phyloP scores from a whole-genome alignment of 2,888 invertebrate species.

The Brachycybe producta region DNA sequence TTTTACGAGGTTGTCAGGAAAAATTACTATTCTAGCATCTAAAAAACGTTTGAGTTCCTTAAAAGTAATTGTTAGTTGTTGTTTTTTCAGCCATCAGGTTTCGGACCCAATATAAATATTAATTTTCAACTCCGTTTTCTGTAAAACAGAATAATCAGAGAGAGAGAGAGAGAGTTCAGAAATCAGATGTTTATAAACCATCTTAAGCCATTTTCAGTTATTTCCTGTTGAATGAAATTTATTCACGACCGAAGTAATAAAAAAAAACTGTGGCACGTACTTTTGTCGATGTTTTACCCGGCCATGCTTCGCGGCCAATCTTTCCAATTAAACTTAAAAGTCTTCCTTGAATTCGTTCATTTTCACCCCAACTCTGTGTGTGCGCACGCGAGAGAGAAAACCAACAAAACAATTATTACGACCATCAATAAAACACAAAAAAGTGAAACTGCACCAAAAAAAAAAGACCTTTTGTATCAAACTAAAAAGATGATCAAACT shows the following conservation, averaged over 20 bases:
- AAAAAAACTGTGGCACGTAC: constrained; percentile 24
- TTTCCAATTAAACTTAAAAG: constrained; percentile 37
- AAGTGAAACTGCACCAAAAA: not conserved
- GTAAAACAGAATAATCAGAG: no score
- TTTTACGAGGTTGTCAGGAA: no score
- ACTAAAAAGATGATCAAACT: constrained; percentile 36
- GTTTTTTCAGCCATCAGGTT: no score
- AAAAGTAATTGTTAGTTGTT: no score
- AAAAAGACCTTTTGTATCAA: constrained; percentile 35
- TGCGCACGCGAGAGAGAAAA: no score
- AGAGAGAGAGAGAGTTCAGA: no score
- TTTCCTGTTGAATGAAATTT: not conserved
- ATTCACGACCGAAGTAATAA: not conserved
- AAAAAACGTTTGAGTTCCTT: no score
- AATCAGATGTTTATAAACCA: no score
- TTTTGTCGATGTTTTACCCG: constrained; percentile 34
- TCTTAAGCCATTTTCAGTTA: no score
- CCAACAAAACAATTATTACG: constrained; percentile 16
- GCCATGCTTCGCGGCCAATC: constrained; percentile 37
- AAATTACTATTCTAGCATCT: no score
- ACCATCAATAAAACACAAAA: not conserved
- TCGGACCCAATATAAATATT: no score
- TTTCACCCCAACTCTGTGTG: constrained; percentile 38
- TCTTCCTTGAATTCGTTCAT: constrained; percentile 36
- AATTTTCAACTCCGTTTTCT: no score